Percentiles rank a stretch among this genome's conserved stretches.
Conservation (phyloP, 1,140 invertebrate genomes). For the Whitmania pigra region DNA sequence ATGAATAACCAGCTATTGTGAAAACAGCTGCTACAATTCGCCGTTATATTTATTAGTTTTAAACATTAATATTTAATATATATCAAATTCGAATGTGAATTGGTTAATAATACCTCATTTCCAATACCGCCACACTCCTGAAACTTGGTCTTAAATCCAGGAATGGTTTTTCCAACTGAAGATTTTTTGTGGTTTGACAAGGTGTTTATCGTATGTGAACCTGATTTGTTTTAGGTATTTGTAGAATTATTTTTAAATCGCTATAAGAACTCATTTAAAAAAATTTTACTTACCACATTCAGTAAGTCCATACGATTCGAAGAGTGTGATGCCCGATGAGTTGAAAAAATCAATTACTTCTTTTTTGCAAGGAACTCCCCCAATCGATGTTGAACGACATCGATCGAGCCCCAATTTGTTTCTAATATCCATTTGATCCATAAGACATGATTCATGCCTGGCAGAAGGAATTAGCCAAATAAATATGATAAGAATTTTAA, state of each 20-base stretch:
- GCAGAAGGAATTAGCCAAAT: no score
- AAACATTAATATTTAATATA: background rate
- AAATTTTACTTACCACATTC: conserved; percentile 52
- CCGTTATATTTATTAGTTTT: background rate
- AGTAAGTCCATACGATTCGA: conserved; percentile 52
- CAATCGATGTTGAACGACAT: conserved; percentile 54
- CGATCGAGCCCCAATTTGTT: conserved; percentile 57
- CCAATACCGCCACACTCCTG: background rate
- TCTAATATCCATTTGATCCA: conserved; percentile 49
- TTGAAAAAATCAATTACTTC: conserved; percentile 70
- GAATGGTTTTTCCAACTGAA: no score
- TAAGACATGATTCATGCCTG: no score
- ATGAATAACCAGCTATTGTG: no score
- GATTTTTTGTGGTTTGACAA: no score
- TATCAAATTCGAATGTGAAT: background rate
- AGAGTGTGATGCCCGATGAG: conserved; percentile 62
- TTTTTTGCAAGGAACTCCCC: conserved; percentile 61
- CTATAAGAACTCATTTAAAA: no score
- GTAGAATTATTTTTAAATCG: no score
- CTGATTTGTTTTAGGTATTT: no score
- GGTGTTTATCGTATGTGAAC: no score
- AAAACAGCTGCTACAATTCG: no score
- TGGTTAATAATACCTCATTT: background rate
- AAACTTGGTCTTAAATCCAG: no score
- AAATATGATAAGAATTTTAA: no score